A percentile compares a stretch with the other conserved stretches of the same genome.
phyloP scores from a whole-genome alignment of 2,888 invertebrate genomes.

The Cryptosula pallasiana region DNA sequence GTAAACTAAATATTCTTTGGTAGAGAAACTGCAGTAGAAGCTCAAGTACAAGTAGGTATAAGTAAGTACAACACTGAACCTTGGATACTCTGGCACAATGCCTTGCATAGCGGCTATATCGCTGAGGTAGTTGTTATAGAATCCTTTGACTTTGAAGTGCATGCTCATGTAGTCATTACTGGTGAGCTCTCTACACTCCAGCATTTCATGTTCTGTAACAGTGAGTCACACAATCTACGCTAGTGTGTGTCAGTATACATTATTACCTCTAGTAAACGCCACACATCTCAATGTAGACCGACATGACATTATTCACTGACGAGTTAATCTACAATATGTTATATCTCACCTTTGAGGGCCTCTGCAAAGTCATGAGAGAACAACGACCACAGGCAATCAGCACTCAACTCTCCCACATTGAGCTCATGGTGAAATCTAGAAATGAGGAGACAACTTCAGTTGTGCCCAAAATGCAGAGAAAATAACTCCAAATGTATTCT shows the following conservation, averaged over 20 bases:
- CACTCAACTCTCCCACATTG: slow-evolving; percentile 95
- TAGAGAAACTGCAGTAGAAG: no score
- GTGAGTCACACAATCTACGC: neutral
- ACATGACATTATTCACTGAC: no score
- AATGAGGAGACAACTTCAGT: no score
- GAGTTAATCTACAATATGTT: no score
- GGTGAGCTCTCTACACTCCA: neutral
- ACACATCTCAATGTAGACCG: no score
- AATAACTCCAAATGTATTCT: no score
- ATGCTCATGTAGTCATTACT: slow-evolving; percentile 82
- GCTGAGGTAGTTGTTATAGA: slow-evolving; percentile 96
- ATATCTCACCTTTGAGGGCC: slow-evolving; percentile 70
- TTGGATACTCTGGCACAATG: slow-evolving; percentile 95
- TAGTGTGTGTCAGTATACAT: no score
- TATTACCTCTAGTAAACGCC: no score
- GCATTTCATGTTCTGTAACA: neutral
- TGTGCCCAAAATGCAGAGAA: no score
- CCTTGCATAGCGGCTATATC: slow-evolving; percentile 85
- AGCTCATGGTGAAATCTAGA: slow-evolving; percentile 86
- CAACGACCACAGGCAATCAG: slow-evolving; percentile 93
- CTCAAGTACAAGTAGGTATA: neutral
- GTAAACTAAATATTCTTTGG: no score
- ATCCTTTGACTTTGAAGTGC: slow-evolving; percentile 98
- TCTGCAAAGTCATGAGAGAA: slow-evolving; percentile 90
- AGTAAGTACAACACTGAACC: slow-evolving; percentile 57